Evolutionary conservation across 2,113 vertebrate genomes (phyloP).

Genomic region (Acrocephalus arundinaceus): DNA sequence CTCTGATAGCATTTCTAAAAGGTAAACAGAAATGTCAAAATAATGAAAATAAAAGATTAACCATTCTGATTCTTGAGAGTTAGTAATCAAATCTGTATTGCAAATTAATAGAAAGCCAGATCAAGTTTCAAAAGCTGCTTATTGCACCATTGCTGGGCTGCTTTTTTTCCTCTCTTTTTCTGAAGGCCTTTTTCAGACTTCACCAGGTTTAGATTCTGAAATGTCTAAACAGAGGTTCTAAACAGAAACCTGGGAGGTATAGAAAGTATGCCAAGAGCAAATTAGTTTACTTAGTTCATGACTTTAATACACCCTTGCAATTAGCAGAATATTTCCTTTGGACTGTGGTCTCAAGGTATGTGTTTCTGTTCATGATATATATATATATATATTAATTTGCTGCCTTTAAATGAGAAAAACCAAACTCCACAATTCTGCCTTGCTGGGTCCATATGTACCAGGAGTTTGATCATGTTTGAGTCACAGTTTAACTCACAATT

Average conservation of each 20-base stretch:
- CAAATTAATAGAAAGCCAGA: constrained; percentile 52
- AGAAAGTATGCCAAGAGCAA: constrained; percentile 48
- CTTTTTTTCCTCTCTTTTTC: not conserved
- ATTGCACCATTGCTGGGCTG: not conserved
- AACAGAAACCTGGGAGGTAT: constrained; percentile 58
- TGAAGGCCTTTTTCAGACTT: constrained; percentile 22
- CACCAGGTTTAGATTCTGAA: constrained; percentile 53
- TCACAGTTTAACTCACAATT: not conserved
- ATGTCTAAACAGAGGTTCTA: constrained; percentile 50
- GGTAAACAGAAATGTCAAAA: constrained; percentile 81
- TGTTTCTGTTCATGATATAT: constrained; percentile 37
- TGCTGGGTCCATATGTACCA: not conserved
- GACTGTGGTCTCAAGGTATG: constrained; percentile 53
- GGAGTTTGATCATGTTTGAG: not conserved
- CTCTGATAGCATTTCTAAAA: constrained; percentile 74
- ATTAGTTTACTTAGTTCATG: constrained; percentile 60
- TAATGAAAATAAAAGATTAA: constrained; percentile 78
- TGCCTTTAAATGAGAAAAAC: constrained; percentile 45
- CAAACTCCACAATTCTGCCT: constrained; percentile 18
- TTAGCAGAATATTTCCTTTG: constrained; percentile 57
- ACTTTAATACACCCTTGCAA: constrained; percentile 61
- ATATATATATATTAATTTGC: not conserved
- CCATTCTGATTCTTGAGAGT: constrained; percentile 55
- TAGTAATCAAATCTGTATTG: constrained; percentile 61
- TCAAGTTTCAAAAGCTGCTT: constrained; percentile 23